Base-by-base conservation (phyloP, 2,888 invertebrate species). In the Lasioglossum calceatum region DNA sequence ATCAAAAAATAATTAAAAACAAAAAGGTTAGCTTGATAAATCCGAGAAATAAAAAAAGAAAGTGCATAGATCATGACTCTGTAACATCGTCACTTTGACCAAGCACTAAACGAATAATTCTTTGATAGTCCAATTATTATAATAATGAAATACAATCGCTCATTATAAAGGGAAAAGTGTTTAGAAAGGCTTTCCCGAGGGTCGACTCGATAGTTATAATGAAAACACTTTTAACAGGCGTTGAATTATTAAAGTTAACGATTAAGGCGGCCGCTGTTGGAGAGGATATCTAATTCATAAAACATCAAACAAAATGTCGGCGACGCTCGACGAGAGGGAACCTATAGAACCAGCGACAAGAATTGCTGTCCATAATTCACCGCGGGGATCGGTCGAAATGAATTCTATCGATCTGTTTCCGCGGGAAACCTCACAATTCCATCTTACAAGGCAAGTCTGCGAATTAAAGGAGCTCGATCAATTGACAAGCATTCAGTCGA, bases 391-490 rank as follows among this genome's bases (percentile, higher is more conserved):
- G 72, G 10, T 23, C 39, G 36, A 70, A 82, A 81, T 74, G 67
- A 82, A 81, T 81, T 81, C 64, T 39, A 67, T 83, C 82, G 82
- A 81, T 67, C 73, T 23, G 4, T 27, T 42, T 19, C 4, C 39
- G n/a, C 39, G 50, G 23, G 61, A 47, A 54, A 77, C 61, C 61
- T 67, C 36, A 54, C 81, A 70, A 81, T 74, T 67, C 81, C 42
- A 27, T 81, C 82, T 81, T 67, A 54, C 39, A 14, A n/a, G 64
- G 42, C 77, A 44, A 77, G 84, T 50, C 50, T 47, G 39, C 54
- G 73, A 84, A 84, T 84, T 77, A 84, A 77, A 84, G 72, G 84
- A 73, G 50, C 36, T 77, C 44, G 84, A 84, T 50, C 84, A 75
- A 81, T 81, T 70, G 83, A 83, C 84, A 36, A n/a, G 50, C 70